Evolutionary conservation across 1,140 invertebrate genomes (phyloP), one percentile per base, ranked within the genome.

Genomic region (Nymphalis io): DNA sequence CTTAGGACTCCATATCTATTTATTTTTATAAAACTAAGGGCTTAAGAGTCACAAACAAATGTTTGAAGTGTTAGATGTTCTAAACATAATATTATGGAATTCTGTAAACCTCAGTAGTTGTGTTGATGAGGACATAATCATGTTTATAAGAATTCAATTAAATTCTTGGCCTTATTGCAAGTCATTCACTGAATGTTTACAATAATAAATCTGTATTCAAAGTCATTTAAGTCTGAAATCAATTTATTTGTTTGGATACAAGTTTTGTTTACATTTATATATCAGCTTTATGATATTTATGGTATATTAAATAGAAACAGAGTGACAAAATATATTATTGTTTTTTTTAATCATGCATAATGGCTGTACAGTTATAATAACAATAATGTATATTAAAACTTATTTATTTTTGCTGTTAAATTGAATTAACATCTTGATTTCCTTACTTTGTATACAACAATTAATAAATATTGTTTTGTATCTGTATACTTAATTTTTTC

Each of bases 171-270:
- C 12, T 51, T 1, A 20, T 20, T 51, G 27, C 2, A 1, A 33
- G 11, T 20, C 46, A 6, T 21, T 3, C 13, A 33, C 11, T 44
- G 18, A 42, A 46, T 44, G 39, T 60, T 60, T 60, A 44, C 40
- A 60, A n/a, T n/a, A 60, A 44, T 60, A 60, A 39, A 60, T 23
- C 42, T 16, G n/a, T 46, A 46, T 46, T 46, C 5, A 46, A 46
- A 46, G 42, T n/a, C 42, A n/a, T 46, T 23, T 39, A 59, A 59
- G 33, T 40, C n/a, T 40, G 27, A 20, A 59, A 59, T 59, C 38
- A 59, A 59, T 59, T 59, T 18, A 59, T 33, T n/a, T 58, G 18
- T 20, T 51, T 51, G 46, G 18, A 20, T 51, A 51, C 27, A 33
- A 11, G 46, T 51, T 51, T 51, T 10, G 18, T 51, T 51, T 51